Evolutionary conservation across 2,113 vertebrate species (phyloP).

Genomic region (Chrysemys picta): DNA sequence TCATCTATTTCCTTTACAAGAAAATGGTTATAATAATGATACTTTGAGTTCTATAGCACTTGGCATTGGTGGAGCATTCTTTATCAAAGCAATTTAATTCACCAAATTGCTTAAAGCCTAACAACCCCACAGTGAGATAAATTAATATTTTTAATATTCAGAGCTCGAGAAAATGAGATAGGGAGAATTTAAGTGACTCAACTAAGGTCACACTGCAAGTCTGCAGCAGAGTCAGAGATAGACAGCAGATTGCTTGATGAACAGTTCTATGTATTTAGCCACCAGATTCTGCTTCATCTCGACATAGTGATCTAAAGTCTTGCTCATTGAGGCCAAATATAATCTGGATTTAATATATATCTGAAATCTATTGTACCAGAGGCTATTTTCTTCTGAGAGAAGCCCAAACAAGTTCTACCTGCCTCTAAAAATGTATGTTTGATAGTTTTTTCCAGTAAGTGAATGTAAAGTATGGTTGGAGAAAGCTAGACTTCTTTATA

Average conservation of each 20-base stretch:
- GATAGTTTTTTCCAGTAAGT: not conserved
- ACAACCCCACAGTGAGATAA: not conserved
- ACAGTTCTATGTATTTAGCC: not conserved
- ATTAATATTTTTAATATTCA: not conserved
- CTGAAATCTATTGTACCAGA: not conserved
- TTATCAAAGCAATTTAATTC: not conserved
- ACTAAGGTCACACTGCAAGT: not conserved
- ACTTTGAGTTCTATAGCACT: not conserved
- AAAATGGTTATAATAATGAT: constrained; percentile 13
- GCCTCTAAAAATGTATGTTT: not conserved
- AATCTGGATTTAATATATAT: not conserved
- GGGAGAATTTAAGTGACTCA: not conserved
- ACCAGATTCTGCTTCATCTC: not conserved
- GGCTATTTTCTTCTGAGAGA: not conserved
- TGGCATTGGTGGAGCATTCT: not conserved
- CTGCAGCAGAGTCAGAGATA: not conserved
- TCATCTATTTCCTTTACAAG: constrained; percentile 22
- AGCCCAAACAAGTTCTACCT: not conserved
- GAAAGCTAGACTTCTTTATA: not conserved
- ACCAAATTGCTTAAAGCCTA: not conserved
- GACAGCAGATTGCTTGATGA: not conserved
- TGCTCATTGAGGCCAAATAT: not conserved
- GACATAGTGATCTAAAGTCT: not conserved
- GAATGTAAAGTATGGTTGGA: not conserved
- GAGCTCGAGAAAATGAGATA: not conserved